Conservation (phyloP, 1,140 invertebrate species). For the Drosophila yakuba region DNA sequence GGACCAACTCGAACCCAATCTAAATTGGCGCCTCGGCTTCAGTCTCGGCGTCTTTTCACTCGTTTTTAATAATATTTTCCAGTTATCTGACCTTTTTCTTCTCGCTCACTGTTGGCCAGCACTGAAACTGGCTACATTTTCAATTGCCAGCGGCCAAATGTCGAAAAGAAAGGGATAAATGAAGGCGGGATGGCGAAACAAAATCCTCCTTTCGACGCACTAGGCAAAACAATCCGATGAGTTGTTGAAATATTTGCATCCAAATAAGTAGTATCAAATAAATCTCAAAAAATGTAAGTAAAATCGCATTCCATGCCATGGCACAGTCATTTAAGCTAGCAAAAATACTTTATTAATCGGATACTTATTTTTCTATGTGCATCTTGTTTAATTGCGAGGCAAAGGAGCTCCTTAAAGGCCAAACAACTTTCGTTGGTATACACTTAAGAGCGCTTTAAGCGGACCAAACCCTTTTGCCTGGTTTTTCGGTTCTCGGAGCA, state of each 20-base stretch:
- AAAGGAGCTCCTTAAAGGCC: slow-evolving; percentile 39
- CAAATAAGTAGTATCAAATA: background rate
- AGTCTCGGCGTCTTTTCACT: slow-evolving; percentile 61
- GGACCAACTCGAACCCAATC: slow-evolving; percentile 13
- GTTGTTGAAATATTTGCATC: background rate
- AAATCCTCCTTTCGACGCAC: background rate
- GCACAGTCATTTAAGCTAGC: too few species aligned
- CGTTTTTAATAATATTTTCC: slow-evolving; percentile 82
- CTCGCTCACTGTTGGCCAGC: slow-evolving; percentile 45
- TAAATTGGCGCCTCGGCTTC: slow-evolving; percentile 14
- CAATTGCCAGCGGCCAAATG: slow-evolving; percentile 47
- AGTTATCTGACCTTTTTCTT: slow-evolving; percentile 82
- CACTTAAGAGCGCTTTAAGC: slow-evolving; percentile 51
- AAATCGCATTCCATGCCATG: background rate
- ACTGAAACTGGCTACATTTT: slow-evolving; percentile 45
- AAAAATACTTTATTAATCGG: too few species aligned
- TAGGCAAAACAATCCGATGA: slow-evolving; percentile 3
- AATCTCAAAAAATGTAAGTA: background rate
- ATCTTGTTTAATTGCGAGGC: slow-evolving; percentile 51
- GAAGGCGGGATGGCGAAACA: background rate
- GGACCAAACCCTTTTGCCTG: slow-evolving; percentile 14
- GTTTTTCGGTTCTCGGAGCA: slow-evolving; percentile 45
- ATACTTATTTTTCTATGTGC: slow-evolving; percentile 12
- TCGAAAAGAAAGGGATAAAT: slow-evolving; percentile 26
- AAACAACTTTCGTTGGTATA: slow-evolving; percentile 20